Evolutionary conservation across 1,140 invertebrate species (phyloP).

Genomic region (Musca domestica): DNA sequence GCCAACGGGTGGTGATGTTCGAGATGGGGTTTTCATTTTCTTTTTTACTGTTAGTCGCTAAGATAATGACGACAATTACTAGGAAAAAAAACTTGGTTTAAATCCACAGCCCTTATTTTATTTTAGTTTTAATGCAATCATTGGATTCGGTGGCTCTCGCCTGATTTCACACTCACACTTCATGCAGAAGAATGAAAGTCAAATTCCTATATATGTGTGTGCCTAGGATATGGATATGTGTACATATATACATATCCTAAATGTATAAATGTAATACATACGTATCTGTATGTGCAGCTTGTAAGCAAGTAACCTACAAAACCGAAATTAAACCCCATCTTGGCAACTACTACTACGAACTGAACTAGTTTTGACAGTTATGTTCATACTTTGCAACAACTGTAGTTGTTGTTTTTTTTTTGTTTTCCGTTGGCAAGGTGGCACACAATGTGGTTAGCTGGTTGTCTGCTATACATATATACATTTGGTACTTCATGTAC

Average conservation of each 20-base stretch:
- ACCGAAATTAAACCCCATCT: not conserved
- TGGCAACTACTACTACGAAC: not conserved
- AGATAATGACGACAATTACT: too few relatives aligned
- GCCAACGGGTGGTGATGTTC: too few relatives aligned
- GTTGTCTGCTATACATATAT: too few relatives aligned
- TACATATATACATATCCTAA: too few relatives aligned
- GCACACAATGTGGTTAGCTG: too few relatives aligned
- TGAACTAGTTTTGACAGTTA: slow-evolving; percentile 15
- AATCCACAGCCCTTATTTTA: not conserved
- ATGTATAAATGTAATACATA: not conserved
- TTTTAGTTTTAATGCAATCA: not conserved
- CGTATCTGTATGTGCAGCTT: not conserved
- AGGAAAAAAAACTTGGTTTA: not conserved
- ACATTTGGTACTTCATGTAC: too few relatives aligned
- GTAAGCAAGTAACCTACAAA: slow-evolving; percentile 4
- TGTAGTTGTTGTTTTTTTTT: too few relatives aligned
- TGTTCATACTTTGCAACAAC: not conserved
- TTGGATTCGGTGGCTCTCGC: not conserved
- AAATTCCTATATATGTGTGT: not conserved
- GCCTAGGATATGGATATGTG: not conserved
- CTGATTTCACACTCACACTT: too few relatives aligned
- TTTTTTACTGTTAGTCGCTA: too few relatives aligned
- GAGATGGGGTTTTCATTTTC: too few relatives aligned
- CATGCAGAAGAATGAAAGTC: too few relatives aligned
- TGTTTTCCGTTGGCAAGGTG: too few relatives aligned